A percentile compares a stretch with the other conserved stretches of the same genome.
Conservation (phyloP, 2,113 vertebrate genomes). For the Trematomus loennbergii region DNA sequence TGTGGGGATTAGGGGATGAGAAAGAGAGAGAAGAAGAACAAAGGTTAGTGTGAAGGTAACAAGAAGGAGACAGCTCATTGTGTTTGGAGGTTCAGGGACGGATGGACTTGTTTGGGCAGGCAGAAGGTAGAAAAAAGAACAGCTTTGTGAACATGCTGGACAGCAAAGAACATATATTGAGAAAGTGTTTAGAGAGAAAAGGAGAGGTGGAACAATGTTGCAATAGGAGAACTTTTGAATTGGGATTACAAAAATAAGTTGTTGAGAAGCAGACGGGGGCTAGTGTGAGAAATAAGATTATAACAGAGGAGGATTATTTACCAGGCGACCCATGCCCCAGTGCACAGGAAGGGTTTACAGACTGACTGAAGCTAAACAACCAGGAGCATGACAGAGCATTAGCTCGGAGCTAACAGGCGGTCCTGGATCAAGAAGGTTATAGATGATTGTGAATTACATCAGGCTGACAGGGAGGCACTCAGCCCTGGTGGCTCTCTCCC, state of each 20-base stretch:
- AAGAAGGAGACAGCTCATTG: slow-evolving; percentile 24
- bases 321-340: slow-evolving; percentile 6
- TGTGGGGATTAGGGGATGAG: slow-evolving; percentile 52
- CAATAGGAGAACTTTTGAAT: slow-evolving; percentile 33
- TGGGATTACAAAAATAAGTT: slow-evolving; percentile 24
- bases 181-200: slow-evolving; percentile 31
- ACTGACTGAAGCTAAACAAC: slow-evolving; percentile 1
- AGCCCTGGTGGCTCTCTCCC: not conserved
- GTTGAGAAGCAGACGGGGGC: not conserved
- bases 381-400: slow-evolving; percentile 1
- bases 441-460: slow-evolving; percentile 26
- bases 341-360: slow-evolving; percentile 12
- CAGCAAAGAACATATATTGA: slow-evolving; percentile 21
- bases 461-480: slow-evolving; percentile 1
- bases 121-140: not conserved
- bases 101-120: slow-evolving; percentile 20
- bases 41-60: slow-evolving; percentile 18
- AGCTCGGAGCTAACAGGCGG: not conserved
- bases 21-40: slow-evolving; percentile 18
- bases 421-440: not conserved
- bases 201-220: slow-evolving; percentile 27
- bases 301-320: slow-evolving; percentile 34
- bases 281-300: slow-evolving; percentile 7
- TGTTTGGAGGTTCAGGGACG: slow-evolving; percentile 8
- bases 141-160: not conserved